Evolutionary conservation across 2,888 invertebrate species (phyloP), one percentile per base, ranked within the genome.

Genomic region (Watsonalla cultraria): DNA sequence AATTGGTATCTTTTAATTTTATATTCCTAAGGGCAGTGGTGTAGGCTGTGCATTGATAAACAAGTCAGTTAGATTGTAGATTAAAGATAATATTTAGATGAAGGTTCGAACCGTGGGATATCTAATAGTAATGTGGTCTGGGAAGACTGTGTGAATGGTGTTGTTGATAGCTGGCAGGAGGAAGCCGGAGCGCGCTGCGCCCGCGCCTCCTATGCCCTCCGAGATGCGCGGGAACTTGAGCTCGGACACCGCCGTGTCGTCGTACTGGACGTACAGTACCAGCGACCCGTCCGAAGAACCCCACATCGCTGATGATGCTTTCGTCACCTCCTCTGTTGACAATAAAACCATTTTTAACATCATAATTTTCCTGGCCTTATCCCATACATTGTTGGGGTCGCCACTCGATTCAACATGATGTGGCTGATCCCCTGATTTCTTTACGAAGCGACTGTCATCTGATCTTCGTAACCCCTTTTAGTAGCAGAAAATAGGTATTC

Each of bases 191-290:
- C 92, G 90, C 55, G 90, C 80, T 24, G 94, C 92, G 62, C 94
- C 85, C 51, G 93, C 91, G 64, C 94, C 91, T 57, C 93, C 92
- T 54, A 93, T 91, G 62, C 93, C 93, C 62, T 94, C 93, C 42
- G 96, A 94, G 80, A 97, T 94, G 93, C 96, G 95, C 42, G 97
- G 96, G 86, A 95, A 96, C 72, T 93, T 93, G 84, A 96, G 92
- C 76, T 94, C 93, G 47, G 95, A 94, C 54, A 96, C 96, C 61
- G 92, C 92, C 54, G 94, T 93, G 87, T 97, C 97, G 90, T 97
- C 96, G 89, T 97, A 97, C 65, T 94, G 94, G 53, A 95, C 96
- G 86, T 94, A 99, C 79, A 98, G 92, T 57, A 99, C 93, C 73
- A 95, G 94, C 45, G 94, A 92, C 51, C 97, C 97, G 80, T 96